A percentile compares a stretch with the other conserved stretches of the same genome.
Conservation (phyloP, 2,888 invertebrate species). For the Harpalus rufipes region DNA sequence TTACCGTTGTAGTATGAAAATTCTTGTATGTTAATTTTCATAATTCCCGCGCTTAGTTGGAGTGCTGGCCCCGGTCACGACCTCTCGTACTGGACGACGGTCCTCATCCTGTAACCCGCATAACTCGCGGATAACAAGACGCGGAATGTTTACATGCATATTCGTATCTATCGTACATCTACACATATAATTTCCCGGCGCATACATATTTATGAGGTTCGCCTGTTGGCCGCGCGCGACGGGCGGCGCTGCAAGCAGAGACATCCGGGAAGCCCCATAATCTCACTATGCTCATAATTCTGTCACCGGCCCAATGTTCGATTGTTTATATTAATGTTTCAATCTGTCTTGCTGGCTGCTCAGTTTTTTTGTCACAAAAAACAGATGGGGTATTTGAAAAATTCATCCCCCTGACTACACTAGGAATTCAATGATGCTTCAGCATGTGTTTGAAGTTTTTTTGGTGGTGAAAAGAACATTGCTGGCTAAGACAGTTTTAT, state of each 20-base stretch:
- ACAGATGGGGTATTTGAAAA: conserved; percentile 62
- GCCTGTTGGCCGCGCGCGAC: conserved; percentile 69
- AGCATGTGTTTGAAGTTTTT: conserved; percentile 58
- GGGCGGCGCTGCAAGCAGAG: conserved; percentile 70
- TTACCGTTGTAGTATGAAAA: conserved; percentile 23
- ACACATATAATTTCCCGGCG: conserved; percentile 76
- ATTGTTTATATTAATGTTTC: conserved; percentile 76
- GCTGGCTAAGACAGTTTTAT: conserved; percentile 46
- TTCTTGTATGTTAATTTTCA: conserved; percentile 44
- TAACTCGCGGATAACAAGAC: conserved; percentile 76
- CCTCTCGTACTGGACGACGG: conserved; percentile 37
- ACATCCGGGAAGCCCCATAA: conserved; percentile 73
- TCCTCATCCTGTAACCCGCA: conserved; percentile 64
- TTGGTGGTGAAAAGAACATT: conserved; percentile 47
- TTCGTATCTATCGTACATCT: conserved; percentile 77
- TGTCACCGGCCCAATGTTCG: conserved; percentile 75
- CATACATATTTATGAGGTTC: conserved; percentile 76
- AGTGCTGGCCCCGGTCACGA: conserved; percentile 34
- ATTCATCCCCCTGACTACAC: conserved; percentile 53
- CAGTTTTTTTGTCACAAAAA: conserved; percentile 54
- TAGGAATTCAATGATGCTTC: conserved; percentile 35
- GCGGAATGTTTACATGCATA: conserved; percentile 78
- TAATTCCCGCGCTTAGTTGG: conserved; percentile 41
- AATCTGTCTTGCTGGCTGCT: conserved; percentile 72
- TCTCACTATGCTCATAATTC: conserved; percentile 76